Conservation (phyloP, 64 coral and sea anemone species). For the Exaiptasia diaphana region DNA sequence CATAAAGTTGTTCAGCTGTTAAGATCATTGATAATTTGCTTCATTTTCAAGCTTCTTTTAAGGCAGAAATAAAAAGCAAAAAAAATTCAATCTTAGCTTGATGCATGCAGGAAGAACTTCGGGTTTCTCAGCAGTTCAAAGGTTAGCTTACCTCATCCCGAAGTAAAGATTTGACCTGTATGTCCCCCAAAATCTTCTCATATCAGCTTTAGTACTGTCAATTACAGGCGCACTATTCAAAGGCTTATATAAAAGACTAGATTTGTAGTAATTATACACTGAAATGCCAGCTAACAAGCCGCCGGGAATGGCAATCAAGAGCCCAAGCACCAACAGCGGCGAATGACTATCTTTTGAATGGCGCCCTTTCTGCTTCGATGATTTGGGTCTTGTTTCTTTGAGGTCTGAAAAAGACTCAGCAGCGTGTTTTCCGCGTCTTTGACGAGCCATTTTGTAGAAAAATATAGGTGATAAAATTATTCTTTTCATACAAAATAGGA, state of each 20-base stretch:
- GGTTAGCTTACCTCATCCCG: constrained; percentile 68
- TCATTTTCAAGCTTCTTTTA: no score
- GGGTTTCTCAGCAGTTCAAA: no score
- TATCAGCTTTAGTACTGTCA: constrained; percentile 54
- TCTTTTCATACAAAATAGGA: no score
- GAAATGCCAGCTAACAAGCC: constrained; percentile 40
- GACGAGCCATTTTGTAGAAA: constrained; percentile 36
- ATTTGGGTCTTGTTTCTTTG: constrained; percentile 3
- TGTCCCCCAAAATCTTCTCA: constrained; percentile 84
- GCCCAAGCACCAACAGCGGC: background rate
- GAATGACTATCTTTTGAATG: background rate
- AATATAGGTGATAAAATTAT: no score
- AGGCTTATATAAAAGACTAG: constrained; percentile 58
- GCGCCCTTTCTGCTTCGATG: constrained; percentile 9
- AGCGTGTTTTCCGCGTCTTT: constrained; percentile 2
- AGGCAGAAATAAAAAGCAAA: no score
- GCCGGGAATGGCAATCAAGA: constrained; percentile 35
- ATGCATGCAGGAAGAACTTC: no score
- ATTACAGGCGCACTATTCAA: constrained; percentile 64
- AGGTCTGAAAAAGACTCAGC: constrained; percentile 26
- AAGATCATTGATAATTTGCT: no score
- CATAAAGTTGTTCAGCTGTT: no score
- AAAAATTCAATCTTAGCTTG: no score
- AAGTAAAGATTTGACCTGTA: constrained; percentile 96
- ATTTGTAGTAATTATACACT: constrained; percentile 64